Evolutionary conservation across 2,888 invertebrate species (phyloP), one percentile per base, ranked within the genome.

Genomic region (Panopea generosa): DNA sequence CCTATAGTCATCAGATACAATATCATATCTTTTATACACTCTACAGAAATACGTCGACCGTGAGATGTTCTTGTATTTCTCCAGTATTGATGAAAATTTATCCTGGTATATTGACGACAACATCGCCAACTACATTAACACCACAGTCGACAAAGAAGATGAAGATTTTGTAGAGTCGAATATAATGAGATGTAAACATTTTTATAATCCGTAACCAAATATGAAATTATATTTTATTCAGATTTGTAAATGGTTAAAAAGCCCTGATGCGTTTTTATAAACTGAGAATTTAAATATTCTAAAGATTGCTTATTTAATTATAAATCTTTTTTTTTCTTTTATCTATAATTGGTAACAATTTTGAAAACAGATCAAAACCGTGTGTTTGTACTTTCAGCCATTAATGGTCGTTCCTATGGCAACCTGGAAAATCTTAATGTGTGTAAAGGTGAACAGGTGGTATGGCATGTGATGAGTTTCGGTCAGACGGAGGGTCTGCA

Each of bases 331-430:
- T 4, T 33, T 33, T 33, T 33, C 11, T 7, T 33, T 11, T 33
- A 4, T 11, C 6, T 33, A 33, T 7, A 33, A 4, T 33, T 33
- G 11, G 4, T 33, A 11, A 33, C 6, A 33, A 4, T 11, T 33
- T 33, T 33, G 11, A 33, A 33, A 33, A 33, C n/a, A n/a, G n/a
- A n/a, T n/a, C 11, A 4, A 33, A 33, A 4, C 33, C 33, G 4
- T 33, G 33, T 33, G 4, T 33, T 7, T 33, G 11, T 33, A 33
- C 33, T 33, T 33, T 33, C 27, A 82, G 83, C 82, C 7, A 66
- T 86, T 16, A 86, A 86, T 40, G 86, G 86, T 0, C 61, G 71
- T 38, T 60, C 80, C 1, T 86, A 79, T 53, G 86, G 79, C 6
- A 86, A 86, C 55, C 40, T 84, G 2, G 60, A 75, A 6, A 83